A percentile compares a stretch with the other conserved stretches of the same genome.
phyloP scores from a whole-genome alignment of 2,888 invertebrate genomes.

The Macropis europaea region DNA sequence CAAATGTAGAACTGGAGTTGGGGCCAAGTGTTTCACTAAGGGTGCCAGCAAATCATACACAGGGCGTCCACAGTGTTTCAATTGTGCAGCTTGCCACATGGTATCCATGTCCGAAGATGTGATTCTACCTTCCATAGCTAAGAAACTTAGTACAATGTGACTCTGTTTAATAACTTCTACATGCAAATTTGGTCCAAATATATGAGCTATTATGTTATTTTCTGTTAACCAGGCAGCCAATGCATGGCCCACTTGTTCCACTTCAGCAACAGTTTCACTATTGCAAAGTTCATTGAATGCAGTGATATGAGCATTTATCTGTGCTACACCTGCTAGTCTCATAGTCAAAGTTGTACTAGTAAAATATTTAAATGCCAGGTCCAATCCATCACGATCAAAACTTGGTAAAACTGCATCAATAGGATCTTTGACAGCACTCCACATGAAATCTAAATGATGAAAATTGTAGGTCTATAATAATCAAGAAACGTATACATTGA shows the following conservation, averaged over 20 bases:
- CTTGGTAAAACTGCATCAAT: slow-evolving; percentile 88
- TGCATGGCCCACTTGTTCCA: slow-evolving; percentile 90
- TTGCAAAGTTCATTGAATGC: slow-evolving; percentile 95
- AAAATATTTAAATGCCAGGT: slow-evolving; percentile 97
- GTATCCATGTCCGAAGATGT: slow-evolving; percentile 94
- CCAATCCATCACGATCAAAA: slow-evolving; percentile 94
- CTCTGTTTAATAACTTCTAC: slow-evolving; percentile 98
- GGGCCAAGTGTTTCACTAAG: slow-evolving; percentile 93
- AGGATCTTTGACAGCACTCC: slow-evolving; percentile 97
- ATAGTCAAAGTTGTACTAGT: slow-evolving; percentile 96
- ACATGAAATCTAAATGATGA: slow-evolving; percentile 89
- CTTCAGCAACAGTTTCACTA: slow-evolving; percentile 92
- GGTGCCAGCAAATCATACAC: slow-evolving; percentile 95
- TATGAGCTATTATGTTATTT: slow-evolving; percentile 94
- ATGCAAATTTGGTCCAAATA: slow-evolving; percentile 98
- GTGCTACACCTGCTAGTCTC: slow-evolving; percentile 95
- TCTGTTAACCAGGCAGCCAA: slow-evolving; percentile 94
- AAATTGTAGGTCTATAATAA: not conserved
- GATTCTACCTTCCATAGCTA: slow-evolving; percentile 95
- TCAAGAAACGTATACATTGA: not conserved
- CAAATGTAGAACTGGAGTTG: slow-evolving; percentile 92
- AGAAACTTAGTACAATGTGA: slow-evolving; percentile 94
- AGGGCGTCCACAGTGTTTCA: slow-evolving; percentile 96
- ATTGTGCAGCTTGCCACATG: slow-evolving; percentile 96
- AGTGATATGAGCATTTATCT: slow-evolving; percentile 96